Conservation (phyloP, 2,888 invertebrate genomes). For the Arrhopalites spinosus region DNA sequence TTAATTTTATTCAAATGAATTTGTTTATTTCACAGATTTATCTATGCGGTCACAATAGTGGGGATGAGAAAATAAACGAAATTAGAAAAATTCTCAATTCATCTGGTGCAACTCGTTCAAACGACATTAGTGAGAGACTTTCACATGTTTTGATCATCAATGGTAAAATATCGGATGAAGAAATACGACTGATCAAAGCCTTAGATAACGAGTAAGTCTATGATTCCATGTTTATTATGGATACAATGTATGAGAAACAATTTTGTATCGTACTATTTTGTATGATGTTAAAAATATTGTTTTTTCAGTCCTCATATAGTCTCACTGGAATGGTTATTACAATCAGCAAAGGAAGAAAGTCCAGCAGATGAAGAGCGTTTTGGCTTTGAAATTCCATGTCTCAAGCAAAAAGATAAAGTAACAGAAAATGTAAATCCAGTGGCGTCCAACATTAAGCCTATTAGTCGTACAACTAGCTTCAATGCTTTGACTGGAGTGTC, state of each 20-base stretch:
- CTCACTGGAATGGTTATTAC: conserved; percentile 74
- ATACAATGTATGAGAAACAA: too few relatives aligned
- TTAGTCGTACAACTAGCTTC: too few relatives aligned
- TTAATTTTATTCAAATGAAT: too few relatives aligned
- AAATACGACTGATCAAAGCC: conserved; percentile 60
- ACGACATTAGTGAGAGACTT: conserved; percentile 63
- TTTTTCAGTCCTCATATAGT: conserved; percentile 67
- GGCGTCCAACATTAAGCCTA: too few relatives aligned
- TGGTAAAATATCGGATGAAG: conserved; percentile 60
- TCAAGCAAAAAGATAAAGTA: too few relatives aligned
- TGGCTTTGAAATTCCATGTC: conserved; percentile 39
- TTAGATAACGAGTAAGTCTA: conserved; percentile 39
- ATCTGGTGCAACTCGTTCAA: conserved; percentile 71
- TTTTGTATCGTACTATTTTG: neutral
- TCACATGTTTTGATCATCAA: conserved; percentile 81
- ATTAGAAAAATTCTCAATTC: conserved; percentile 72
- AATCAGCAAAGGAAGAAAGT: conserved; percentile 69
- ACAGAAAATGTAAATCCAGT: too few relatives aligned
- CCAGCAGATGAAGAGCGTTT: conserved; percentile 66
- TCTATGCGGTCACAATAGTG: conserved; percentile 62
- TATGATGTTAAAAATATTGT: too few relatives aligned
- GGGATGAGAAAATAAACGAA: conserved; percentile 69
- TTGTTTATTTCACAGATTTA: conserved; percentile 64
- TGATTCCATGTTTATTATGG: neutral
- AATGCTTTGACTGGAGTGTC: too few relatives aligned